phyloP scores from a whole-genome alignment of 2,888 invertebrate genomes.

The Brachyptera risi region DNA sequence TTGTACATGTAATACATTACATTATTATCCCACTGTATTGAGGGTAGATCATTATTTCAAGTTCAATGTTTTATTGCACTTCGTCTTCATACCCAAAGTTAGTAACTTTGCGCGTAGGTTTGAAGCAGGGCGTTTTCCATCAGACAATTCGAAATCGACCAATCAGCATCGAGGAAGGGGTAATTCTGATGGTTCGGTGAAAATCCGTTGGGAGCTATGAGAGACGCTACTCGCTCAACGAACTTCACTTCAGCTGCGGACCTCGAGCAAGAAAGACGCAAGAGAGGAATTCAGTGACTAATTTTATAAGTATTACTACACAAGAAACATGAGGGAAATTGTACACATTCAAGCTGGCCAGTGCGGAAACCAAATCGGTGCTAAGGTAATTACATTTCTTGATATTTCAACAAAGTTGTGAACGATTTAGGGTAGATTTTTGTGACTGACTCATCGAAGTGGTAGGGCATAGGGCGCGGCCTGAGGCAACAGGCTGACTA shows the following conservation, averaged over 20 bases:
- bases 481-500: no score
- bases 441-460: not conserved
- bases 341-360: constrained; percentile 88
- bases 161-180: not conserved
- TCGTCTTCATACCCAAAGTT: not conserved
- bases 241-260: constrained; percentile 3
- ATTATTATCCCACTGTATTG: no score
- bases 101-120: constrained; percentile 7
- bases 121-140: not conserved
- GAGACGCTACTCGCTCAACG: not conserved
- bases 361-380: constrained; percentile 90
- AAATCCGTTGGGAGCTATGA: constrained; percentile 10
- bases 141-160: constrained; percentile 10
- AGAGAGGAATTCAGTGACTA: not conserved
- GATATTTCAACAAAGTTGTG: not conserved
- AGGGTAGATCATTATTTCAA: no score
- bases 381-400: constrained; percentile 61
- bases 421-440: not conserved
- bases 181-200: not conserved
- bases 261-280: not conserved
- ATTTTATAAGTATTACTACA: constrained; percentile 1
- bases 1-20: no score
- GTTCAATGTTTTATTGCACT: no score
- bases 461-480: not conserved
- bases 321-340: constrained; percentile 75